Conservation (phyloP, 2,888 invertebrate species). For the Adelphocoris suturalis region DNA sequence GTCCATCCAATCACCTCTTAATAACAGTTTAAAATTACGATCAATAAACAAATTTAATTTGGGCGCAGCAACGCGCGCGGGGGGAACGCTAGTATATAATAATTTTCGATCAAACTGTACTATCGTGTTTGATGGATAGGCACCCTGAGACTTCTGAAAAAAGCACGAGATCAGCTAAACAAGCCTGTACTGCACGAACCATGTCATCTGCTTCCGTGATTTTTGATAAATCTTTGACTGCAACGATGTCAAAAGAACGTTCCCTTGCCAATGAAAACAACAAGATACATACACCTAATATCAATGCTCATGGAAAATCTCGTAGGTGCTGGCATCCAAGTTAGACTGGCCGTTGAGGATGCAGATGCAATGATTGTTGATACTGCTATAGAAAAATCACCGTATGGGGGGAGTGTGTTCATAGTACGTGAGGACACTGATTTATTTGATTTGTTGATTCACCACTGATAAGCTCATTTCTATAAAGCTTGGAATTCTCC, state of each 20-base stretch:
- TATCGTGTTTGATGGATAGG: conserved; percentile 51
- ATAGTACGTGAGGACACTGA: too few relatives aligned
- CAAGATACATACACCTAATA: conserved; percentile 38
- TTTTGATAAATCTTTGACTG: conserved; percentile 24
- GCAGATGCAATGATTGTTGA: conserved; percentile 41
- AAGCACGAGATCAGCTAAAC: conserved; percentile 26
- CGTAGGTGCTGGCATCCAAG: conserved; percentile 2
- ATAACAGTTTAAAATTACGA: too few relatives aligned
- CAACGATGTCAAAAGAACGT: conserved; percentile 37
- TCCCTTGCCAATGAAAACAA: conserved; percentile 55
- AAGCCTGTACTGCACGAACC: conserved; percentile 20
- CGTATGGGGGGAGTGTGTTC: too few relatives aligned
- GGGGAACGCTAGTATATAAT: too few relatives aligned
- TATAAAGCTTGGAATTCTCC: too few relatives aligned
- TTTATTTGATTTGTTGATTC: too few relatives aligned
- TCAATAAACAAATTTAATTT: too few relatives aligned
- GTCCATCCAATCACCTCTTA: too few relatives aligned
- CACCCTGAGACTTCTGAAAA: conserved; percentile 28
- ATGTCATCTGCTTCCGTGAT: conserved; percentile 21
- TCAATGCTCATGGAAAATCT: conserved; percentile 26
- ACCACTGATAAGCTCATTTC: too few relatives aligned
- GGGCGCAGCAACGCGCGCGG: too few relatives aligned
- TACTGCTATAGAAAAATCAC: too few relatives aligned
- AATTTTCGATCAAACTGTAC: conserved; percentile 43
- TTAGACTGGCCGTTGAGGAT: conserved; percentile 48